phyloP scores from a whole-genome alignment of 2,113 vertebrate genomes.

The Verasper variegatus region DNA sequence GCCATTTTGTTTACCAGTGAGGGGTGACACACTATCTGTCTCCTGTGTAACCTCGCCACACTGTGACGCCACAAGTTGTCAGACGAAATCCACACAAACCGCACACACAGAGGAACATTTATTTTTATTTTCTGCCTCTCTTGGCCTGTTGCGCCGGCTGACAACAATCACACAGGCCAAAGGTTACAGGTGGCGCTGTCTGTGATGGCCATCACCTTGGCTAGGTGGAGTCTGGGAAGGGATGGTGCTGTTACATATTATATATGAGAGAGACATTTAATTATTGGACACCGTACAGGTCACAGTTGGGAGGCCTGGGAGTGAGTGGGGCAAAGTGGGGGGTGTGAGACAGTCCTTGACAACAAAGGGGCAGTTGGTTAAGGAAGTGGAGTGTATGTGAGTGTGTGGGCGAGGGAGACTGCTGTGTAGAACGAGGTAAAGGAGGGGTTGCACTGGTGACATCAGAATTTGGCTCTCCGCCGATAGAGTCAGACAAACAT shows the following conservation, averaged over 20 bases:
- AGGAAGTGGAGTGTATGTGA: slow-evolving; percentile 17
- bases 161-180: slow-evolving; percentile 33
- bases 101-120: slow-evolving; percentile 11
- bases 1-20: slow-evolving; percentile 67
- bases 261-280: slow-evolving; percentile 43
- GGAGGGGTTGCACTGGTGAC: slow-evolving; percentile 43
- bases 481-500: slow-evolving; percentile 64
- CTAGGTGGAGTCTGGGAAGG: neutral
- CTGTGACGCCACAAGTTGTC: slow-evolving; percentile 41
- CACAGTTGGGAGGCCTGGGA: slow-evolving; percentile 36
- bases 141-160: slow-evolving; percentile 21
- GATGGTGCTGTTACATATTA: neutral
- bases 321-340: slow-evolving; percentile 5
- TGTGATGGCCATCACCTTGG: slow-evolving; percentile 31
- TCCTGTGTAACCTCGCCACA: slow-evolving; percentile 46
- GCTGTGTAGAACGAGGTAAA: slow-evolving; percentile 21
- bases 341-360: slow-evolving; percentile 45
- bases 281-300: slow-evolving; percentile 43
- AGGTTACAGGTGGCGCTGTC: slow-evolving; percentile 35
- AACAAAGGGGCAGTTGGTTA: slow-evolving; percentile 34
- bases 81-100: slow-evolving; percentile 30
- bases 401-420: neutral
- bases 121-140: slow-evolving; percentile 39
- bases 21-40: slow-evolving; percentile 50
- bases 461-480: slow-evolving; percentile 55